Evolutionary conservation across 2,113 vertebrate genomes (phyloP), one percentile per base, ranked within the genome.

Genomic region (Polypterus bichir): DNA sequence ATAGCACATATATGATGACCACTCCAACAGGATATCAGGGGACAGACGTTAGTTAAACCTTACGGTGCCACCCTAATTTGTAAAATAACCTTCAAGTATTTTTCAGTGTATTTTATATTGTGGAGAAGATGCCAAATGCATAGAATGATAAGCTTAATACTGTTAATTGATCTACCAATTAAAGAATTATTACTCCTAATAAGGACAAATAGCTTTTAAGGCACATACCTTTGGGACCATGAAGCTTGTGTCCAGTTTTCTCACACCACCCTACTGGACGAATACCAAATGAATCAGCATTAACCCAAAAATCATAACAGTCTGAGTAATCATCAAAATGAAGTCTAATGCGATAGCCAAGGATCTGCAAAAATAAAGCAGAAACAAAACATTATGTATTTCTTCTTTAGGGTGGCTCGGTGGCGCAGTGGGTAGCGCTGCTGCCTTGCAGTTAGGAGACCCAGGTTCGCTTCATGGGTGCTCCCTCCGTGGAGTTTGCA

Each of bases 271-370:
- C 83, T 2, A 69, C 64, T 0, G 76, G 77, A 62, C 67, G 69
- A 61, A 87, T 83, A 60, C 81, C 69, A 1, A 75, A 62, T 3
- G 84, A 83, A 64, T 88, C 81, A 1, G 78, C 72, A 3, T 88
- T 87, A 55, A 80, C 77, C 86, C 86, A 88, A 71, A 86, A 87
- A 73, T 88, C 81, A 73, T 87, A 88, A 73, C 86, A 86, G 62
- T 87, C 84, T 0, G 83, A 79, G 70, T 75, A 88, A 0, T 81
- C 73, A 1, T 88, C 86, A 2, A 88, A 83, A 44, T 83, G 86
- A 49, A 88, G 78, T 7, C 83, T 83, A 46, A 88, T 61, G 10
- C 84, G 80, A 65, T 66, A 78, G 46, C 84, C 86, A 70, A 80
- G 82, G 49, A 83, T 82, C 85, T 87, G 59, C 47, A 11, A 70